Percentiles rank a stretch among this genome's conserved stretches.
phyloP scores from a whole-genome alignment of 1,140 invertebrate species.

The Plutomurus gul region DNA sequence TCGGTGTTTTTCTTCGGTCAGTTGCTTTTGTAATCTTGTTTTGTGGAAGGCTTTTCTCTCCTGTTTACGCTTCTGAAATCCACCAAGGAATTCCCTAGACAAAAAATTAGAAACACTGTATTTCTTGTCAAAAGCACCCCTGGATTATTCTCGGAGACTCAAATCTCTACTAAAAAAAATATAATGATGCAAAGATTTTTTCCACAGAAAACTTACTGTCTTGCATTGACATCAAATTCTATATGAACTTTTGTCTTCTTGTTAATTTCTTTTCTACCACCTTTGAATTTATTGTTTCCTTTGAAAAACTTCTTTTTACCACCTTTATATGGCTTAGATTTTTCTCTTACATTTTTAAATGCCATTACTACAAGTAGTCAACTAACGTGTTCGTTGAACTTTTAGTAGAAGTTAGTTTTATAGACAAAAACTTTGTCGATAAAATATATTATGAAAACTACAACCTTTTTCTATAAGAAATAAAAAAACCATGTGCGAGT shows the following conservation, averaged over 20 bases:
- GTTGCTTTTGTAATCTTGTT: slow-evolving; percentile 43
- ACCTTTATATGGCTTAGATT: neutral
- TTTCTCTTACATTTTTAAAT: neutral
- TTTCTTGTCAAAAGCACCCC: neutral
- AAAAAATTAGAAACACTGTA: neutral
- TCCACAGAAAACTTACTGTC: neutral
- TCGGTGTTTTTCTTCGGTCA: slow-evolving; percentile 42
- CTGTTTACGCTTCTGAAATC: slow-evolving; percentile 51
- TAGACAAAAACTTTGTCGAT: too few species aligned
- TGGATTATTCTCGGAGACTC: too few species aligned
- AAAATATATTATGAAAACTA: too few species aligned
- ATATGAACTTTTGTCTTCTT: slow-evolving; percentile 8
- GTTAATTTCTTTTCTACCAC: neutral
- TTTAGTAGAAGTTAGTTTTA: too few species aligned
- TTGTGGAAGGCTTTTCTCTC: slow-evolving; percentile 44
- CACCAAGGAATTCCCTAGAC: slow-evolving; percentile 43
- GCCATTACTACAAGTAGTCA: neutral
- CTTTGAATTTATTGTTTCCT: neutral
- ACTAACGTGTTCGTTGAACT: neutral
- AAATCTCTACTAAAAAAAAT: neutral
- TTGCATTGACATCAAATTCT: neutral
- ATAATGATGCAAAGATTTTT: too few species aligned
- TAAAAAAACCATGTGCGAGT: too few species aligned
- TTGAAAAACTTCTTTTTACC: neutral
- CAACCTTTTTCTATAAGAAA: too few species aligned